phyloP scores from a whole-genome alignment of 2,797 vertebrate species.

The Falco cherrug region DNA sequence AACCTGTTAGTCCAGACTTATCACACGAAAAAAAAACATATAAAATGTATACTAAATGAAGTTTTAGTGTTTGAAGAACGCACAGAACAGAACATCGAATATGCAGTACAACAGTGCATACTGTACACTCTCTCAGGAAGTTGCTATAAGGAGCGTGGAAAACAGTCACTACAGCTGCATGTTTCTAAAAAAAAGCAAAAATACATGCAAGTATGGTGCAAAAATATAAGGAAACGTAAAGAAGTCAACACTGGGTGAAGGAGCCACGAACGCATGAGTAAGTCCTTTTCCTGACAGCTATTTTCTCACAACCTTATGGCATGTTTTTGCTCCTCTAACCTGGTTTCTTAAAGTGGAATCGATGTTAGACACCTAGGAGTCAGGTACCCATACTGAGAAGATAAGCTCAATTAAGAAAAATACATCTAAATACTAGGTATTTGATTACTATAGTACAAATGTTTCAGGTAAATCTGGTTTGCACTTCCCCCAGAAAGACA shows the following conservation, averaged over 20 bases:
- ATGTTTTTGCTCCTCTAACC: background rate
- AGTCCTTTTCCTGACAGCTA: background rate
- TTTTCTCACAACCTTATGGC: background rate
- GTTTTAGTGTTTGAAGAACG: background rate
- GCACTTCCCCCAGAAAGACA: background rate
- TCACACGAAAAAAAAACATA: background rate
- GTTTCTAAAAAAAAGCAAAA: background rate
- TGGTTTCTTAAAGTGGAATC: conserved; percentile 15
- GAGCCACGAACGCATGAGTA: background rate
- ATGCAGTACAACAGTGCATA: fast-evolving
- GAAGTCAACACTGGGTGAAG: background rate
- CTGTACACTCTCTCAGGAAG: background rate
- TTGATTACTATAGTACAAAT: conserved; percentile 32
- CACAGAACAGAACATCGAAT: background rate
- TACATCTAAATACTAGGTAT: background rate
- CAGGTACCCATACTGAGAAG: background rate
- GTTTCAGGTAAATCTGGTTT: conserved; percentile 51
- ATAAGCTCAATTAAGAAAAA: conserved; percentile 40
- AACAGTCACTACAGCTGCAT: background rate
- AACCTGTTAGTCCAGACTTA: background rate
- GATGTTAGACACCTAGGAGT: background rate
- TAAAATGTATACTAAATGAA: background rate
- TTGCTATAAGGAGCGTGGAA: background rate
- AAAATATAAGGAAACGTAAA: background rate
- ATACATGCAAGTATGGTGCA: background rate